Conservation (phyloP, 1,140 invertebrate species). For the Ridgeia piscesae region DNA sequence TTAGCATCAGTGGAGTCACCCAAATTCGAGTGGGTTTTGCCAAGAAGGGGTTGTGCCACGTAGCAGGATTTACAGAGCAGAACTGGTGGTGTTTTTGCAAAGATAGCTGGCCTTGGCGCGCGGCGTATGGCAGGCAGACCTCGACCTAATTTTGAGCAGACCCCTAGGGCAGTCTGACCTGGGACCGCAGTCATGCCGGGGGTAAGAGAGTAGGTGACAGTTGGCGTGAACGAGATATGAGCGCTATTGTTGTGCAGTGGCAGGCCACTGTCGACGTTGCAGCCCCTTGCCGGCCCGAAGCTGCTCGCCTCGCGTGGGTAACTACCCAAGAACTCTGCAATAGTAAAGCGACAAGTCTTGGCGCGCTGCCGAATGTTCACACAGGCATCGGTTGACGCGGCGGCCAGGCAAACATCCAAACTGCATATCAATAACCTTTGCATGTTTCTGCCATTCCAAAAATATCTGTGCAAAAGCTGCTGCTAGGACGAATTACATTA, state of each 20-base stretch:
- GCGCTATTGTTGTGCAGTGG: conserved; percentile 12
- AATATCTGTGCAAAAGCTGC: neutral
- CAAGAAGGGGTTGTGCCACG: neutral
- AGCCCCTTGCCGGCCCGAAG: conserved; percentile 15
- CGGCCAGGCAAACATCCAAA: neutral
- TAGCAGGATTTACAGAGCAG: neutral
- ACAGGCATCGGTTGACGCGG: too few relatives aligned
- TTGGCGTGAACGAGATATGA: conserved; percentile 9
- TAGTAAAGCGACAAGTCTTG: neutral
- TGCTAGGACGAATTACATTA: too few relatives aligned
- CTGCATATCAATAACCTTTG: neutral
- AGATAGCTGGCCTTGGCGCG: neutral
- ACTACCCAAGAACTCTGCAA: conserved; percentile 12
- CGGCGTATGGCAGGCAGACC: neutral
- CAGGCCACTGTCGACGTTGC: conserved; percentile 11
- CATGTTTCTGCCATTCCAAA: neutral
- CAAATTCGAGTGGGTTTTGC: neutral
- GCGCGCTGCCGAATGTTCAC: neutral
- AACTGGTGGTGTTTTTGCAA: neutral
- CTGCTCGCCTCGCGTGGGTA: conserved; percentile 11
- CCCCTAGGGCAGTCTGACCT: conserved; percentile 1
- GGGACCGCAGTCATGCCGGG: conserved; percentile 14
- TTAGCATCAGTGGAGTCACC: neutral
- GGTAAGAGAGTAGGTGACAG: conserved; percentile 16
- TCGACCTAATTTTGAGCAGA: neutral